Conservation (phyloP, 2,113 vertebrate species). For the Pollachius pollachius region DNA sequence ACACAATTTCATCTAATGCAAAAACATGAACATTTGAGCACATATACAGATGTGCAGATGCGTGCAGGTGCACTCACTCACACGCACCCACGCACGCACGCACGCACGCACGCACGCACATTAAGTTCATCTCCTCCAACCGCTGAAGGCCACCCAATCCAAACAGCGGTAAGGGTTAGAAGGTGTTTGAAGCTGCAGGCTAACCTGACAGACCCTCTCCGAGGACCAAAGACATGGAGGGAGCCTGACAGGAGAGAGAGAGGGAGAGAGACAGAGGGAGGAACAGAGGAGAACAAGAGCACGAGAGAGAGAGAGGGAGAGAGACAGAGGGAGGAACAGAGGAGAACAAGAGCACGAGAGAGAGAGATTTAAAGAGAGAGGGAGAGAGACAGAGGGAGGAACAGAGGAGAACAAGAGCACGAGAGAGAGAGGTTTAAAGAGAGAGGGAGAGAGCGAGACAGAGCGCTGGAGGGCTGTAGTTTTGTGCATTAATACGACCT, state of each 20-base stretch:
- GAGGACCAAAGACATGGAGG: conserved; percentile 45
- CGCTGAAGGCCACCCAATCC: conserved; percentile 47
- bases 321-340: not conserved
- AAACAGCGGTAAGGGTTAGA: conserved; percentile 64
- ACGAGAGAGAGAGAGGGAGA: not conserved
- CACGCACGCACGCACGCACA: conserved; percentile 20
- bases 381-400: conserved; percentile 27
- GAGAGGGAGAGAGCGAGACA: conserved; percentile 26
- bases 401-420: conserved; percentile 18
- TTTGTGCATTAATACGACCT: conserved; percentile 48
- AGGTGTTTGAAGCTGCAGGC: conserved; percentile 53
- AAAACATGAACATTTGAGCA: not conserved
- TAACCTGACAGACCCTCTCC: conserved; percentile 46
- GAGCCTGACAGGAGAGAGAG: conserved; percentile 40
- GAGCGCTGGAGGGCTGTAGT: conserved; percentile 19
- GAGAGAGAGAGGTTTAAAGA: no score
- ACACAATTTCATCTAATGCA: not conserved
- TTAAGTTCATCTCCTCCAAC: conserved; percentile 15
- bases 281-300: conserved; percentile 15
- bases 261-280: conserved; percentile 5
- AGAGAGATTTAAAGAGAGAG: not conserved
- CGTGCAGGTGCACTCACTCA: not conserved
- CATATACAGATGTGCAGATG: no score
- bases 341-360: conserved; percentile 13
- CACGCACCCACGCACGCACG: not conserved